A percentile compares a stretch with the other conserved stretches of the same genome.
phyloP scores from a whole-genome alignment of 1,140 invertebrate species.

The Tetramorium alpestre region DNA sequence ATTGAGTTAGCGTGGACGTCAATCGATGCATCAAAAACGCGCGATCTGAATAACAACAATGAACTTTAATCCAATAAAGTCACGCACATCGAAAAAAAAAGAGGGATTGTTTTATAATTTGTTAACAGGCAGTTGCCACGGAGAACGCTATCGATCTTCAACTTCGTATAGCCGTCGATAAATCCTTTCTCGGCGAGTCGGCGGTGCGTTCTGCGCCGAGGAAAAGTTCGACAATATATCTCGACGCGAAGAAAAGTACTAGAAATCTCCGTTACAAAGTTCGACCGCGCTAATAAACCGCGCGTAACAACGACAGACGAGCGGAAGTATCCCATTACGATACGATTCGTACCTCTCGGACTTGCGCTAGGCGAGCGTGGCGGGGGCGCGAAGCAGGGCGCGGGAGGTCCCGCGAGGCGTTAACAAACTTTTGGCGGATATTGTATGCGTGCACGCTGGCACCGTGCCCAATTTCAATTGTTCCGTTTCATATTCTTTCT shows the following conservation, averaged over 20 bases:
- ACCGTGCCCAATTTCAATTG: constrained; percentile 72
- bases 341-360: constrained; percentile 1
- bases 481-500: constrained; percentile 70
- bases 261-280: constrained; percentile 65
- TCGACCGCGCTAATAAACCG: constrained; percentile 54
- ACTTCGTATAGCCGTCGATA: constrained; percentile 46
- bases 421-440: constrained; percentile 57
- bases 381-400: not conserved
- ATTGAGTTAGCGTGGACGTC: not conserved
- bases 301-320: constrained; percentile 69
- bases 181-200: constrained; percentile 36
- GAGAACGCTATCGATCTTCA: constrained; percentile 48
- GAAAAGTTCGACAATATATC: constrained; percentile 71
- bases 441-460: constrained; percentile 55
- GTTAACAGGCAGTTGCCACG: constrained; percentile 50
- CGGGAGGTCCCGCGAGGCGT: constrained; percentile 42
- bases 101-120: constrained; percentile 52
- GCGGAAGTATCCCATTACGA: constrained; percentile 57
- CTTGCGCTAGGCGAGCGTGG: not conserved
- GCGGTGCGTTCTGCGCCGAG: constrained; percentile 24
- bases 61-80: not conserved
- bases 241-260: constrained; percentile 59
- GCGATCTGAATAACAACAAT: constrained; percentile 14
- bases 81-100: not conserved
- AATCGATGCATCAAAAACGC: not conserved